Conservation (phyloP, 2,113 vertebrate genomes). For the Antennarius striatus region DNA sequence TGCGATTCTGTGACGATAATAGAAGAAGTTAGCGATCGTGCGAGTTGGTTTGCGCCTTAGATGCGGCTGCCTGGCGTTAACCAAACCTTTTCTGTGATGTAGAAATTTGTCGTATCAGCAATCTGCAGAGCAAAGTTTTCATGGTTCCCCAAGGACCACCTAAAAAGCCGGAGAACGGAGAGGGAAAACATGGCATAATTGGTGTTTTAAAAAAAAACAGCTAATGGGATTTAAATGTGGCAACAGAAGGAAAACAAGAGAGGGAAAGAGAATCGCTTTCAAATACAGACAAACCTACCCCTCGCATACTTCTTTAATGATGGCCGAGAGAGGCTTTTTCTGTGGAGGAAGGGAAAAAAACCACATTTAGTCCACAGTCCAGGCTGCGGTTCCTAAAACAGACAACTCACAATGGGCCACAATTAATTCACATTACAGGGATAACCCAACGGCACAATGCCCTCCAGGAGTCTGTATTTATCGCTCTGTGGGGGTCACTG, state of each 20-base stretch:
- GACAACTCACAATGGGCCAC: conserved; percentile 32
- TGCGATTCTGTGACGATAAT: conserved; percentile 89
- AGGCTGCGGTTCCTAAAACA: conserved; percentile 27
- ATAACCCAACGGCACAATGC: not conserved
- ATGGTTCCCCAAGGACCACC: conserved; percentile 92
- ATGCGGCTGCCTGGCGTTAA: not conserved
- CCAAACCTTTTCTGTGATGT: conserved; percentile 97
- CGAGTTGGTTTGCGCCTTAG: not conserved
- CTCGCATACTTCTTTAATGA: conserved; percentile 99
- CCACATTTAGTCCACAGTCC: conserved; percentile 45
- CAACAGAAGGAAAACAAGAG: not conserved
- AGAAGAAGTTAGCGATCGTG: conserved; percentile 1
- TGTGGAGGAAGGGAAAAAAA: conserved; percentile 69
- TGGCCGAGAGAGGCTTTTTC: conserved; percentile 97
- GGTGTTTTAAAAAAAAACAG: conserved; percentile 31
- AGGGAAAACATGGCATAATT: conserved; percentile 12
- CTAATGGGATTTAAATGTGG: conserved; percentile 20
- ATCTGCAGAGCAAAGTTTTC: conserved; percentile 93
- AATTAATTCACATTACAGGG: conserved; percentile 30
- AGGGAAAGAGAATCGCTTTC: conserved; percentile 8
- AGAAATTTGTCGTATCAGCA: conserved; percentile 93
- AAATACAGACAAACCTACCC: conserved; percentile 84
- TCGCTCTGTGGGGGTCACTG: no score
- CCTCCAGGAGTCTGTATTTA: no score
- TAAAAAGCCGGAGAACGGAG: conserved; percentile 62